Conservation (phyloP, 2,113 vertebrate species). For the Anarhynchus alexandrinus region DNA sequence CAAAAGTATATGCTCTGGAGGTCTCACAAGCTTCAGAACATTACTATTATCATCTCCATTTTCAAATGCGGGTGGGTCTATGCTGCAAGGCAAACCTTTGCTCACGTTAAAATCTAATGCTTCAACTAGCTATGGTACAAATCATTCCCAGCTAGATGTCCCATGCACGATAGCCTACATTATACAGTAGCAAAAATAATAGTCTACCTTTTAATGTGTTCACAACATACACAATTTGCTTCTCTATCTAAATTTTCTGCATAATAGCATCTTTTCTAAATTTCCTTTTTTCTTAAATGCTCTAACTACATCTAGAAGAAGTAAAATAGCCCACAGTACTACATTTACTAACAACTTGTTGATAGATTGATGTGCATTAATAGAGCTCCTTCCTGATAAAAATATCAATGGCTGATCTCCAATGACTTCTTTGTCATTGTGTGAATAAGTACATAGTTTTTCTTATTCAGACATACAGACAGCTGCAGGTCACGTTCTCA, state of each 20-base stretch:
- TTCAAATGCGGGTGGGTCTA: not conserved
- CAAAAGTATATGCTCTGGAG: not conserved
- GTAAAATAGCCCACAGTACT: not conserved
- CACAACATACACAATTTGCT: not conserved
- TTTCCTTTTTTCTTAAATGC: not conserved
- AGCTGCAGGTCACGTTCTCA: not conserved
- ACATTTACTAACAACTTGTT: not conserved
- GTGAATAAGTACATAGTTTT: not conserved
- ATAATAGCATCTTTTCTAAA: not conserved
- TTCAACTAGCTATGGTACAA: not conserved
- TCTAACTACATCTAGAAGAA: not conserved
- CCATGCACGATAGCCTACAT: not conserved
- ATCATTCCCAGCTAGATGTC: not conserved
- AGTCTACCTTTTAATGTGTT: not conserved
- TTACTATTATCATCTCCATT: not conserved
- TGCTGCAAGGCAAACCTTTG: not conserved
- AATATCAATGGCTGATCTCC: not conserved
- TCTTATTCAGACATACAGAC: not conserved
- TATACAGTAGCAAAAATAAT: not conserved
- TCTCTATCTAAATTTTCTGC: not conserved
- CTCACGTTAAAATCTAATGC: not conserved
- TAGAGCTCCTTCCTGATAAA: not conserved
- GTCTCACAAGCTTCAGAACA: not conserved
- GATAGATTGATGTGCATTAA: constrained; percentile 5
- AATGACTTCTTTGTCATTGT: constrained; percentile 27